phyloP scores from a whole-genome alignment of 2,113 vertebrate species.

The Equus quagga region DNA sequence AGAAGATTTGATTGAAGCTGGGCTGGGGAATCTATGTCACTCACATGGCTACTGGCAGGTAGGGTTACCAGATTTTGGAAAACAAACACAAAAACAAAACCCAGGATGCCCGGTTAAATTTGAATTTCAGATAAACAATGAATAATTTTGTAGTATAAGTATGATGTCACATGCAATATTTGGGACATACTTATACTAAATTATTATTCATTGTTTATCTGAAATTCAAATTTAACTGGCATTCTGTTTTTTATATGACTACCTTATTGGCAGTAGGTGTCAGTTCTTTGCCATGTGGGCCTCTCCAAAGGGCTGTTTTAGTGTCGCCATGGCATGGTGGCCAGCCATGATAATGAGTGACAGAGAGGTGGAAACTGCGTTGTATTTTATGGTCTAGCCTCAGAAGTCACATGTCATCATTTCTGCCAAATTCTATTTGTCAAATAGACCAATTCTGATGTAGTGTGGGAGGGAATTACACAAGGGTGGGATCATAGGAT shows the following conservation, averaged over 20 bases:
- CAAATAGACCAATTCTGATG: slow-evolving; percentile 9
- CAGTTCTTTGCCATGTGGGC: background rate
- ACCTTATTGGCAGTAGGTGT: background rate
- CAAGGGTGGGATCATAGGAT: background rate
- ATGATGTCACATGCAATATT: slow-evolving; percentile 23
- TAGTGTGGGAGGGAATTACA: background rate
- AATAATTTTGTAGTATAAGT: background rate
- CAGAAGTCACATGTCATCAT: background rate
- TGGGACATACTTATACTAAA: background rate
- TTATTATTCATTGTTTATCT: slow-evolving; percentile 1
- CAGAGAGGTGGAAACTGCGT: background rate
- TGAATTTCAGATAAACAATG: slow-evolving; percentile 27
- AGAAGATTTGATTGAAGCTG: background rate
- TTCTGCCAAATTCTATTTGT: background rate
- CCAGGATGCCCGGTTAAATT: background rate
- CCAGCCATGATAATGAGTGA: background rate
- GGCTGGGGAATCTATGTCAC: background rate
- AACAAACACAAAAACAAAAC: background rate
- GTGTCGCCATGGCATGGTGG: background rate
- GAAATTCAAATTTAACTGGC: slow-evolving; percentile 12
- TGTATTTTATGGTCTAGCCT: background rate
- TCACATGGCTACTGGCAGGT: background rate
- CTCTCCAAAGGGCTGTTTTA: background rate
- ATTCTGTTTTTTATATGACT: background rate
- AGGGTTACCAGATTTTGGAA: background rate